Evolutionary conservation across 2,888 invertebrate species (phyloP).

Genomic region (Neoaliturus tenellus): DNA sequence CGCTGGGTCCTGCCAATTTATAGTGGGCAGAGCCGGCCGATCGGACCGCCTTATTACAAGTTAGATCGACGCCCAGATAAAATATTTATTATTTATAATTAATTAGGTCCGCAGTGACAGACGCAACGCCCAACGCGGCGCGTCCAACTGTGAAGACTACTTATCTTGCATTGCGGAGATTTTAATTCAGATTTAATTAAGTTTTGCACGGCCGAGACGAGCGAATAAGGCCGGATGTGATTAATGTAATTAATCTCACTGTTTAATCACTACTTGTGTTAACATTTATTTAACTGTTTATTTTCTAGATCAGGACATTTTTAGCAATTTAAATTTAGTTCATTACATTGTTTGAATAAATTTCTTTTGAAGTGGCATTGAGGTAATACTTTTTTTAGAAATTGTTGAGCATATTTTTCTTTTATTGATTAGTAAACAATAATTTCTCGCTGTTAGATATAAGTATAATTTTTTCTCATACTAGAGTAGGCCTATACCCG

Average conservation of each 20-base stretch:
- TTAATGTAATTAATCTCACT: background rate
- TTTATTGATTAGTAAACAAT: too few species aligned
- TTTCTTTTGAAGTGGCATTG: too few species aligned
- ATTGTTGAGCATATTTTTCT: too few species aligned
- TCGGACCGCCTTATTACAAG: conserved; percentile 27
- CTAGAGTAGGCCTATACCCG: too few species aligned
- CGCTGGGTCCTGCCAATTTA: background rate
- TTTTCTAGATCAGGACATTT: too few species aligned
- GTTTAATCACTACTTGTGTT: too few species aligned
- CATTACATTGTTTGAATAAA: too few species aligned
- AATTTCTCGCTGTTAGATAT: too few species aligned
- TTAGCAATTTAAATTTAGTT: too few species aligned
- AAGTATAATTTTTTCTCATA: too few species aligned
- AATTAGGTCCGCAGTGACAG: conserved; percentile 19
- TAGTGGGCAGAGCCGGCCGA: conserved; percentile 1
- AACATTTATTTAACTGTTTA: too few species aligned
- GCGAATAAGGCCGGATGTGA: background rate
- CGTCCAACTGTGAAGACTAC: background rate
- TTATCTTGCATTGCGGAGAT: background rate
- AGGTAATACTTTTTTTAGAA: too few species aligned
- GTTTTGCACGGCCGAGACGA: background rate
- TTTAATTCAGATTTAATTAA: conserved; percentile 33
- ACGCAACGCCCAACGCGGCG: background rate
- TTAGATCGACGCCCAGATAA: conserved; percentile 20
- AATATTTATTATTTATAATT: conserved; percentile 41